Base-by-base conservation (phyloP, 2,888 invertebrate genomes). In the Cephus pulcher region DNA sequence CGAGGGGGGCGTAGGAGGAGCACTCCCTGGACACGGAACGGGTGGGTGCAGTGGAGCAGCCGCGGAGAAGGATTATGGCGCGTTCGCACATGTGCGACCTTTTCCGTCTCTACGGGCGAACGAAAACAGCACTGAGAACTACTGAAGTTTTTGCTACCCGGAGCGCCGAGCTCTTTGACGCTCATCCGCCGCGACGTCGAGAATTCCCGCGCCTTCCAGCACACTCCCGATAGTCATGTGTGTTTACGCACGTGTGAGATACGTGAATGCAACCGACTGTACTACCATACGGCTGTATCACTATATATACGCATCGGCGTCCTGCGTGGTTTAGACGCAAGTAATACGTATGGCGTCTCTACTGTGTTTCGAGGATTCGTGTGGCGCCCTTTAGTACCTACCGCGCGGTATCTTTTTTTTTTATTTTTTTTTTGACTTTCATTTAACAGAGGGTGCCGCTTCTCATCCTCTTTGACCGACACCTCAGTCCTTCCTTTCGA, bases 81-180 rank as follows among this genome's bases (percentile, higher is more conserved):
- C 71, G 32, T 71, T 15, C 71, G 33, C 33, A 71, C 33, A 71
- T 71, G 32, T 71, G 71, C 71, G 71, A 34, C 4, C 71, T 32
- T 71, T 71, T 71, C 2, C 71, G 71, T 71, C 71, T 33, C 71
- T 33, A 32, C 11, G 30, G 33, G 1, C 71, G 32, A 30, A 34
- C 71, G 71, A 71, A 71, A 71, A 71, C 32, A 30, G 33, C 71
- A 15, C 71, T 71, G 71, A 71, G 71, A 71, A 34, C 71, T 71
- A 71, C 71, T 71, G 71, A 15, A 32, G 32, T 32, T 71, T 71
- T 71, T 30, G 71, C 71, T 71, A 71, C 71, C 32, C 71, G 30
- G 71, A 32, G 71, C 71, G 32, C 71, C 32, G 71, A 32, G 32
- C 71, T 33, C 71, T 71, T 71, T 71, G 71, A 71, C 71, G 71